Percentiles rank a stretch among this genome's conserved stretches.
phyloP scores from a whole-genome alignment of 2,888 invertebrate species.

The Ypsolopha scabrella region DNA sequence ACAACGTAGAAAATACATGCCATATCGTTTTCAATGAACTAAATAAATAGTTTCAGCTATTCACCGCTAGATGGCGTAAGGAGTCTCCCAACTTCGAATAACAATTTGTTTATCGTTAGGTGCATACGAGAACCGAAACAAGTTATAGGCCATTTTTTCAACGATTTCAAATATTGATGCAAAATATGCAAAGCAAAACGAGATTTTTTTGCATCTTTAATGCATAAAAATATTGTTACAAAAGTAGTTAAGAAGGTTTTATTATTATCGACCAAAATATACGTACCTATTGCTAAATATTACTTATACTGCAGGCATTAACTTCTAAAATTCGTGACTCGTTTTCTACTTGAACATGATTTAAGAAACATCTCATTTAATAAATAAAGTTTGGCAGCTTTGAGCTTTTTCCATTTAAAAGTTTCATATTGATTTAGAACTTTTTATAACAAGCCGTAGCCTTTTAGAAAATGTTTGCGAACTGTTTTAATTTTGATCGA shows the following conservation, averaged over 20 bases:
- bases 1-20: not conserved
- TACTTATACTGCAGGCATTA: not conserved
- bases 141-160: too few species aligned
- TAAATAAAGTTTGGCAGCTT: slow-evolving; percentile 50
- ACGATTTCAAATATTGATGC: too few species aligned
- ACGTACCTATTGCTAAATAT: too few species aligned
- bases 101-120: too few species aligned
- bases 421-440: slow-evolving; percentile 47
- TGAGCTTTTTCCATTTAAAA: slow-evolving; percentile 56
- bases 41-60: slow-evolving; percentile 23
- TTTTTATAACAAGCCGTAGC: slow-evolving; percentile 31
- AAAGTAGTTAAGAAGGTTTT: too few species aligned
- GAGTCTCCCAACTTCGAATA: slow-evolving; percentile 3
- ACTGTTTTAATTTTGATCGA: too few species aligned
- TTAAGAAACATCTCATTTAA: slow-evolving; percentile 27
- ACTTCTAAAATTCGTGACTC: not conserved
- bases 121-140: too few species aligned
- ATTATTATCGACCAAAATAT: too few species aligned
- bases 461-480: not conserved
- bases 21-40: not conserved
- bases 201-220: not conserved
- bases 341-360: slow-evolving; percentile 8
- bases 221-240: not conserved
- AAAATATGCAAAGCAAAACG: too few species aligned
- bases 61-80: slow-evolving; percentile 47